phyloP scores from a whole-genome alignment of 2,113 vertebrate genomes.

The Theristicus caerulescens region DNA sequence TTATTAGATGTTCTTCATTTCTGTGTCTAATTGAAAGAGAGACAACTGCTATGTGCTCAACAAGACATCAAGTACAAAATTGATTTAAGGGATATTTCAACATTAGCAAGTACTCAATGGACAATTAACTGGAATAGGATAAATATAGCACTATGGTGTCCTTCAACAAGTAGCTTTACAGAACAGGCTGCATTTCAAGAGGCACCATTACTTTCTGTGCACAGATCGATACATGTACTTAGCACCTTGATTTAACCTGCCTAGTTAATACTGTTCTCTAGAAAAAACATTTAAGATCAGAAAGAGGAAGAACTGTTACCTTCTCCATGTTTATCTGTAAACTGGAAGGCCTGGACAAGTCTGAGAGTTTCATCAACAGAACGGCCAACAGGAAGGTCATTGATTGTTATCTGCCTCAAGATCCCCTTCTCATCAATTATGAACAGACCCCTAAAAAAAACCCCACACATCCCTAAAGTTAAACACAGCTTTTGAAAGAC shows the following conservation, averaged over 20 bases:
- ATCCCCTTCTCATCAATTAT: conserved; percentile 94
- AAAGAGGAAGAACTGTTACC: conserved; percentile 73
- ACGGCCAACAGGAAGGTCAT: conserved; percentile 98
- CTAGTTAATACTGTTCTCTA: background rate
- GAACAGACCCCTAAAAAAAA: conserved; percentile 86
- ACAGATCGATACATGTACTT: background rate
- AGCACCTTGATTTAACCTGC: background rate
- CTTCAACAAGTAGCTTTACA: background rate
- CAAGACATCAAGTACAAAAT: background rate
- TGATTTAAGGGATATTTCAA: background rate
- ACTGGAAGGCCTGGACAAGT: conserved; percentile 97
- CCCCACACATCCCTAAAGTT: background rate
- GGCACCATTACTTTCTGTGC: background rate
- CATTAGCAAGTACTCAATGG: background rate
- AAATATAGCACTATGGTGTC: background rate
- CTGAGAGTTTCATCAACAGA: conserved; percentile 93
- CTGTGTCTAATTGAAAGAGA: background rate
- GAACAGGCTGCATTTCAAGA: background rate
- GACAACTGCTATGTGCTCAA: background rate
- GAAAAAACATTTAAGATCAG: background rate
- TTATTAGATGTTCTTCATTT: background rate
- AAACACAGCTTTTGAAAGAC: background rate
- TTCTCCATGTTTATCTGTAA: conserved; percentile 97
- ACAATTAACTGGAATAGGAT: background rate
- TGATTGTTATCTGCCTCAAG: conserved; percentile 97